These are phyloP conservation scores for Sminthurinus aureus DNA, from an alignment of 2,888 invertebrate genomes.

Conservation along the genomic window DNA sequence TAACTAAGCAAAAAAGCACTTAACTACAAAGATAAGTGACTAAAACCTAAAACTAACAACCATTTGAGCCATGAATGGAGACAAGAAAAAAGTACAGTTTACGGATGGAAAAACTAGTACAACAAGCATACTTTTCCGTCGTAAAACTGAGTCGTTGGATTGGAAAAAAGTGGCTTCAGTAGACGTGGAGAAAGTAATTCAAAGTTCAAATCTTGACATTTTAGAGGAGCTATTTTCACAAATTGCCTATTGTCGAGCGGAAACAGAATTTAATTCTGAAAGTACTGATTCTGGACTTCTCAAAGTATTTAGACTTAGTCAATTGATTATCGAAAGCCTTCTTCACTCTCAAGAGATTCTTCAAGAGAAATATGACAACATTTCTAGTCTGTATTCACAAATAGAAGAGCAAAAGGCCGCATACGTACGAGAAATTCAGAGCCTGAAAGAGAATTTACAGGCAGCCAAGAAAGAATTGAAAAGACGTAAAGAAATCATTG, in stretches of 20 bases:
- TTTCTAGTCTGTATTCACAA: constrained; percentile 33
- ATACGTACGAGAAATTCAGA: constrained; percentile 44
- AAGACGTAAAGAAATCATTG: constrained; percentile 51
- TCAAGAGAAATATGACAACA: constrained; percentile 34
- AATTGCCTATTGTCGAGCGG: constrained; percentile 53
- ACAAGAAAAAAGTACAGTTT: constrained; percentile 17
- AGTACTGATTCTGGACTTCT: constrained; percentile 52
- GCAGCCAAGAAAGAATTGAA: constrained; percentile 51
- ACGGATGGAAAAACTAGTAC: neutral
- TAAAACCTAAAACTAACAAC: neutral
- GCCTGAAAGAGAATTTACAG: constrained; percentile 46
- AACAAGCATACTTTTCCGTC: neutral
- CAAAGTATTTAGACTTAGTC: constrained; percentile 54
- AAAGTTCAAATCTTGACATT: constrained; percentile 43
- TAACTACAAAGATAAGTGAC: too few relatives aligned
- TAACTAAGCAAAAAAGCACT: too few relatives aligned
- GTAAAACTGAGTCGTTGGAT: constrained; percentile 51
- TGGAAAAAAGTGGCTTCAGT: constrained; percentile 57
- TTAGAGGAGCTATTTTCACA: constrained; percentile 48
- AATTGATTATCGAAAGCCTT: constrained; percentile 52
- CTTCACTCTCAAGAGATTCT: constrained; percentile 38
- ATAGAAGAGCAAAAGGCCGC: constrained; percentile 43
- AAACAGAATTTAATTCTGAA: constrained; percentile 50
- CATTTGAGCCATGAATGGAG: constrained; percentile 9
- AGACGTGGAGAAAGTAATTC: constrained; percentile 52